Percentiles rank a stretch among this genome's conserved stretches.
phyloP scores from a whole-genome alignment of 1,140 invertebrate species.

The Cotesia glomerata region DNA sequence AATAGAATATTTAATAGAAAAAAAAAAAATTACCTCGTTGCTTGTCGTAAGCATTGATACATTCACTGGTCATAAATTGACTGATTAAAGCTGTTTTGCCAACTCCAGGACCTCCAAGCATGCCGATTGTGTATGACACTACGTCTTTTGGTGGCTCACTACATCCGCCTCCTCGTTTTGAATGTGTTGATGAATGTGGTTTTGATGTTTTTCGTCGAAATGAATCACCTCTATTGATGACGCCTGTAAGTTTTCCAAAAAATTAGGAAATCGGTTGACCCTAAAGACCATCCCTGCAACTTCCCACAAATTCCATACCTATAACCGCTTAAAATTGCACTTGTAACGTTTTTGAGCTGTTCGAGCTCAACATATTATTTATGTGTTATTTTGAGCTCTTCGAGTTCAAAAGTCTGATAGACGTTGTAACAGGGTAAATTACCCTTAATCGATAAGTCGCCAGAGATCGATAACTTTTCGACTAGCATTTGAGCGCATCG shows the following conservation, averaged over 20 bases:
- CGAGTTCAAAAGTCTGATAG: too few relatives aligned
- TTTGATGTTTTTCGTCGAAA: slow-evolving; percentile 79
- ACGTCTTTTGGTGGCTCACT: slow-evolving; percentile 63
- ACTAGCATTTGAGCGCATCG: too few relatives aligned
- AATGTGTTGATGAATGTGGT: slow-evolving; percentile 70
- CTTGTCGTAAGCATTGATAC: slow-evolving; percentile 89
- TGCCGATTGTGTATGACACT: slow-evolving; percentile 74
- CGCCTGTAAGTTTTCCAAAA: slow-evolving; percentile 66
- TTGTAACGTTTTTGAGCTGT: too few relatives aligned
- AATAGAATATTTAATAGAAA: neutral
- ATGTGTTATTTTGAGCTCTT: too few relatives aligned
- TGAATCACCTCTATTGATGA: slow-evolving; percentile 88
- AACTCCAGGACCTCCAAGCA: slow-evolving; percentile 85
- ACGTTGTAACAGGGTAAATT: too few relatives aligned
- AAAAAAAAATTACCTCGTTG: slow-evolving; percentile 71
- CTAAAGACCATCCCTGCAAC: too few relatives aligned
- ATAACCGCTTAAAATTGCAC: too few relatives aligned
- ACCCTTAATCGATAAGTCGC: too few relatives aligned
- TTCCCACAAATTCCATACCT: too few relatives aligned
- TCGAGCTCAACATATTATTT: too few relatives aligned
- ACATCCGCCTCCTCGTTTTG: slow-evolving; percentile 50
- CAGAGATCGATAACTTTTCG: too few relatives aligned
- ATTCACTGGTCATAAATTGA: slow-evolving; percentile 94
- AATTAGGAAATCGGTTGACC: too few relatives aligned
- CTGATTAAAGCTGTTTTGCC: slow-evolving; percentile 89